phyloP scores from a whole-genome alignment of 2,888 invertebrate genomes.

The Diplazon laetatorius region DNA sequence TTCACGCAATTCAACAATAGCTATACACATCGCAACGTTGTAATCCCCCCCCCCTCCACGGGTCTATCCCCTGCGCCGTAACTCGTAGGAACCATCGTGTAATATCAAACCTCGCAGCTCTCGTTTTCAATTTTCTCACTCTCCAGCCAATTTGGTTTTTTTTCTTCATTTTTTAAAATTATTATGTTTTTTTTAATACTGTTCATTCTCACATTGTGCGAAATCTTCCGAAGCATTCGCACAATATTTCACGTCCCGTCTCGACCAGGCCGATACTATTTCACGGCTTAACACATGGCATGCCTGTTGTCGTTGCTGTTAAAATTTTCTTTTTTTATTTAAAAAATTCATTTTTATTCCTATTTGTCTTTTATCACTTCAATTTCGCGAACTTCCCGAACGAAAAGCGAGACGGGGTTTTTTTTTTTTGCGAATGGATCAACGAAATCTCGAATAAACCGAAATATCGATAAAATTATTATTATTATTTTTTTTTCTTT shows the following conservation, averaged over 20 bases:
- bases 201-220: conserved; percentile 65
- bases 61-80: conserved; percentile 41
- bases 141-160: conserved; percentile 64
- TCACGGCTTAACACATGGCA: conserved; percentile 25
- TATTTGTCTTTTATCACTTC: conserved; percentile 19
- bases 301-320: conserved; percentile 24
- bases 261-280: conserved; percentile 14
- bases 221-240: conserved; percentile 35
- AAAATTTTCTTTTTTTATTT: conserved; percentile 14
- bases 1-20: conserved; percentile 43
- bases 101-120: conserved; percentile 62
- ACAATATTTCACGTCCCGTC: conserved; percentile 16
- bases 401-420: conserved; percentile 22
- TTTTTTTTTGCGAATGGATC: conserved; percentile 44
- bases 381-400: conserved; percentile 18
- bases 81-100: conserved; percentile 64
- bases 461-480: conserved; percentile 54
- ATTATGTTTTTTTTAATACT: conserved; percentile 66
- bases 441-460: conserved; percentile 38
- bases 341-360: neutral
- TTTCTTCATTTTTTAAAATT: no score
- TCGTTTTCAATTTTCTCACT: conserved; percentile 51
- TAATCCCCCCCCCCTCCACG: conserved; percentile 24
- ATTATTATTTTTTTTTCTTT: no score
- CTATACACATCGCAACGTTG: conserved; percentile 56